Base-by-base conservation (phyloP, 2,888 invertebrate genomes). In the Plebejus argus region DNA sequence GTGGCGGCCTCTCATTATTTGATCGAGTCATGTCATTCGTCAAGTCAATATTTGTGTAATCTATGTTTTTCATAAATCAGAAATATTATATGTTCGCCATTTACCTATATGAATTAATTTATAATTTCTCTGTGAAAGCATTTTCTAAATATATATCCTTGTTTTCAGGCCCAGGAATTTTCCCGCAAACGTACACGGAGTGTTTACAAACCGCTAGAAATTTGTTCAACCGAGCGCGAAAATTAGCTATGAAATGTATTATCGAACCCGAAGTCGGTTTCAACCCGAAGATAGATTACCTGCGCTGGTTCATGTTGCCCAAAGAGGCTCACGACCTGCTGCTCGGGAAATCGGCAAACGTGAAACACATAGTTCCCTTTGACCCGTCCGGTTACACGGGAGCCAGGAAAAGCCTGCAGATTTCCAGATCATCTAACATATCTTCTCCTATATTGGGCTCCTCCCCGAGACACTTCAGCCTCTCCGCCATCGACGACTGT, bases 251-350 rank as follows among this genome's bases (percentile, higher is more conserved):
- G 91, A 95, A 97, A 83, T 96, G 96, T 83, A 96, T 96, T 12
- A 94, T 96, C 35, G 97, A 98, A 86, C 97, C 97, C 82, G 95
- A 96, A 81, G 95, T 96, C 33, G 94, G 95, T 81, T 97, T 98
- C 85, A 96, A 96, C 83, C 93, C 95, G 18, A 94, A 96, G 72
- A 95, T 96, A 70, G 96, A 96, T 81, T 94, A 95, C 77, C 91
- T 98, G 18, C 95, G 98, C 80, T 98, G 98, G 98, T 98, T 98
- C 90, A 96, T 98, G 95, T 89, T 98, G 76, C 98, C 98, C 0
- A 96, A 97, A 85, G 98, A 98, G 92, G 98, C 98, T 0, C 96
- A 97, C 84, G 96, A 96, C 82, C 94, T 97, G 56, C 90, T 97
- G 1, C 92, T 97, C 1, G 97, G 97, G 28, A 95, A 96, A 83